Evolutionary conservation across 2,888 invertebrate species (phyloP).

Genomic region (Camptogramma bilineatum): DNA sequence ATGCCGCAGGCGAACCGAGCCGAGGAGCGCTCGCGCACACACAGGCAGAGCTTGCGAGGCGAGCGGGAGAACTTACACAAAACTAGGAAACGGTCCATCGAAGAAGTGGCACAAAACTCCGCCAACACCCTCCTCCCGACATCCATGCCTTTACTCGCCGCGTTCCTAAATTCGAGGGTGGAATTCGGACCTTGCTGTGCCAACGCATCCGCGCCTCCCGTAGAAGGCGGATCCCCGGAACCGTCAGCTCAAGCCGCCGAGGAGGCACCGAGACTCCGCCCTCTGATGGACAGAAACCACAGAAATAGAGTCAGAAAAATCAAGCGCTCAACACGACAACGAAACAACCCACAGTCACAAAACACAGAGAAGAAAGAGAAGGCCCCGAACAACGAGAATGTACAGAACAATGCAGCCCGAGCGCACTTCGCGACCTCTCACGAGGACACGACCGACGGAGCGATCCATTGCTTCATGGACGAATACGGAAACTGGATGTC

Average conservation of each 20-base stretch:
- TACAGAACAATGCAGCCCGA: conserved; percentile 60
- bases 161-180: conserved; percentile 86
- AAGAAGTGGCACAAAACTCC: conserved; percentile 87
- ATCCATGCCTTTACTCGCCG: conserved; percentile 87
- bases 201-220: conserved; percentile 47
- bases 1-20: conserved; percentile 78
- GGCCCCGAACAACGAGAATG: conserved; percentile 57
- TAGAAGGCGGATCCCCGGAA: conserved; percentile 63
- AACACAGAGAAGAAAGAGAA: conserved; percentile 70
- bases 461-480: conserved; percentile 94
- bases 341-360: conserved; percentile 69
- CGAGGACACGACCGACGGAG: conserved; percentile 93
- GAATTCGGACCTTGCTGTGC: conserved; percentile 82
- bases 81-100: conserved; percentile 82
- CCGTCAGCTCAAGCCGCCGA: conserved; percentile 60
- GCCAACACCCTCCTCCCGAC: conserved; percentile 88
- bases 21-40: conserved; percentile 70
- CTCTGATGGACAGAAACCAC: conserved; percentile 80
- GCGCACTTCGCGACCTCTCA: conserved; percentile 91
- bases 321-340: conserved; percentile 83
- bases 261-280: conserved; percentile 70
- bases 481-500: conserved; percentile 95
- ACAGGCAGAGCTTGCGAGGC: conserved; percentile 73
- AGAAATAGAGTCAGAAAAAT: conserved; percentile 83
- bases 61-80: conserved; percentile 77